Percentiles rank a stretch among this genome's conserved stretches.
These are phyloP conservation scores for Anableps anableps DNA, from an alignment of 2,797 vertebrate species.

Conservation along the genomic window DNA sequence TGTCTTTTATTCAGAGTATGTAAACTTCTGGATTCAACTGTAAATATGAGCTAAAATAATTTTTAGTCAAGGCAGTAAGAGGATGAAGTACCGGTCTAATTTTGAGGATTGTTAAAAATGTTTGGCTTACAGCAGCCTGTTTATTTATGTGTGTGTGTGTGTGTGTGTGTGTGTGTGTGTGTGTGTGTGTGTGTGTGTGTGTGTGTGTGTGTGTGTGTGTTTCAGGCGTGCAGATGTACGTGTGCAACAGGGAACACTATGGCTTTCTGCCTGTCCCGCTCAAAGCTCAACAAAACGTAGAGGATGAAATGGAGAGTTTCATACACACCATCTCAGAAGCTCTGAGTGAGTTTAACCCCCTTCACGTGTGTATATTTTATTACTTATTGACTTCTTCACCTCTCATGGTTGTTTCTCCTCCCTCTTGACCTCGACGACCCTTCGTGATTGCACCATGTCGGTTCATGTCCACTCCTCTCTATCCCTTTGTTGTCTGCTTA, in stretches of 20 bases:
- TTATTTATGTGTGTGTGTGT: conserved; percentile 8
- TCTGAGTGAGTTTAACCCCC: conserved; percentile 86
- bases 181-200: conserved; percentile 4
- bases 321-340: conserved; percentile 89
- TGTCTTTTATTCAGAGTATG: too few relatives aligned
- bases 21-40: too few relatives aligned
- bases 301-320: conserved; percentile 92
- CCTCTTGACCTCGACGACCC: conserved; percentile 39
- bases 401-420: conserved; percentile 36
- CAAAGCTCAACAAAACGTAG: conserved; percentile 89
- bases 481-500: not conserved
- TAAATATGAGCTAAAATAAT: too few relatives aligned
- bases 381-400: conserved; percentile 14
- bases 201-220: conserved; percentile 4
- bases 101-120: conserved; percentile 18
- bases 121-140: conserved; percentile 24
- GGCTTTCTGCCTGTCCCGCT: conserved; percentile 94
- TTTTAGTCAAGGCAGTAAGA: not conserved
- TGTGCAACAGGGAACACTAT: conserved; percentile 94
- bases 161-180: conserved; percentile 5
- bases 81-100: not conserved
- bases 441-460: conserved; percentile 32
- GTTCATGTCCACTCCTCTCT: conserved; percentile 11
- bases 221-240: conserved; percentile 92
- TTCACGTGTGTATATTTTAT: conserved; percentile 24